A percentile compares a stretch with the other conserved stretches of the same genome.
phyloP scores from a whole-genome alignment of 2,113 vertebrate genomes.

The Conger conger region DNA sequence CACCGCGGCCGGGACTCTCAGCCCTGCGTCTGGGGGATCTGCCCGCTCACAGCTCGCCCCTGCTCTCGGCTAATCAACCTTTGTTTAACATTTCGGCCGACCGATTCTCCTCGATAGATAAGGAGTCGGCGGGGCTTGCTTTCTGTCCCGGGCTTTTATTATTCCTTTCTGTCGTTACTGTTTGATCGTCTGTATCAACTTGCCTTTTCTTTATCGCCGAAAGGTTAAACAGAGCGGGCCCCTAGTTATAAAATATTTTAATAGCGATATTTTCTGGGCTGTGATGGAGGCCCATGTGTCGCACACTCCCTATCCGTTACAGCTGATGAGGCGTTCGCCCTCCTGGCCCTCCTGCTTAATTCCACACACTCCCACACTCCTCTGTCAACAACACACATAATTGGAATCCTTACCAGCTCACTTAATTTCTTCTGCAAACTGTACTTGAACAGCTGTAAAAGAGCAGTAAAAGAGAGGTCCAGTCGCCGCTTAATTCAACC shows the following conservation, averaged over 20 bases:
- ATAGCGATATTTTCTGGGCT: slow-evolving; percentile 72
- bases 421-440: slow-evolving; percentile 89
- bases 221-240: slow-evolving; percentile 70
- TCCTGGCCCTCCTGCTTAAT: slow-evolving; percentile 60
- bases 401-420: slow-evolving; percentile 86
- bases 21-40: background rate
- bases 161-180: slow-evolving; percentile 59
- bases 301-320: slow-evolving; percentile 73
- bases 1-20: background rate
- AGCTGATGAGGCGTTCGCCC: slow-evolving; percentile 69
- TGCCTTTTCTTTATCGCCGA: slow-evolving; percentile 44
- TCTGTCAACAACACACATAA: slow-evolving; percentile 66
- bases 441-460: slow-evolving; percentile 90
- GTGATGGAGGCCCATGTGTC: slow-evolving; percentile 72
- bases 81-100: slow-evolving; percentile 48
- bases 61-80: slow-evolving; percentile 30
- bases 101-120: slow-evolving; percentile 42
- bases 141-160: slow-evolving; percentile 60
- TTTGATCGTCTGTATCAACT: slow-evolving; percentile 74
- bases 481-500: background rate
- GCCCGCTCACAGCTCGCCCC: background rate
- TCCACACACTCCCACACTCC: slow-evolving; percentile 62
- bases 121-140: slow-evolving; percentile 44
- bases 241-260: slow-evolving; percentile 76
- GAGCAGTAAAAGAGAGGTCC: slow-evolving; percentile 43